Percentiles rank a stretch among this genome's conserved stretches.
Conservation (phyloP, 1,140 invertebrate species). For the Danaus plexippus region DNA sequence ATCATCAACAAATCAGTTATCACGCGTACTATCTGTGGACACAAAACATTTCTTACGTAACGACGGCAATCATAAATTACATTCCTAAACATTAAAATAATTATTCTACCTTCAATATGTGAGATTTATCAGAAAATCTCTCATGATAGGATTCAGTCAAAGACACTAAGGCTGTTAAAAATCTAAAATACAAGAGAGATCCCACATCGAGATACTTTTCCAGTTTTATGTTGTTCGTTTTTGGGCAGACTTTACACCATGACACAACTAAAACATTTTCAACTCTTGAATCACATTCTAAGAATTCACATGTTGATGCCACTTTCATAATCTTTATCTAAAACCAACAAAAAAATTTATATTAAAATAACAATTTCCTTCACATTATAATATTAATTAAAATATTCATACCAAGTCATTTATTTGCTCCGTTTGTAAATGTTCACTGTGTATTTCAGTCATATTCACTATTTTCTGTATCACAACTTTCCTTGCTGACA, state of each 20-base stretch:
- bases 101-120: slow-evolving; percentile 28
- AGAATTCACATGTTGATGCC: slow-evolving; percentile 30
- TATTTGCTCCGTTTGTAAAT: too few species aligned
- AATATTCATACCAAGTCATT: too few species aligned
- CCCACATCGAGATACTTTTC: slow-evolving; percentile 14
- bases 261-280: slow-evolving; percentile 26
- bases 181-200: slow-evolving; percentile 30
- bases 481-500: slow-evolving; percentile 23
- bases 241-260: slow-evolving; percentile 39
- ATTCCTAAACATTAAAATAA: not conserved
- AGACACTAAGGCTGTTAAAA: slow-evolving; percentile 31
- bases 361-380: too few species aligned
- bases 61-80: slow-evolving; percentile 6
- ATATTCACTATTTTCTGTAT: slow-evolving; percentile 13
- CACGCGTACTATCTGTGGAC: slow-evolving; percentile 41
- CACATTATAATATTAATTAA: too few species aligned
- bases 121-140: slow-evolving; percentile 16
- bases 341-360: slow-evolving; percentile 17
- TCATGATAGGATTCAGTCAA: slow-evolving; percentile 29
- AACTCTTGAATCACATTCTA: slow-evolving; percentile 18
- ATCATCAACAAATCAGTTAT: slow-evolving; percentile 28
- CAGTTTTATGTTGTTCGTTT: slow-evolving; percentile 14
- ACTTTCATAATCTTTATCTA: slow-evolving; percentile 40
- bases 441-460: too few species aligned
- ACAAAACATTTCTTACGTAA: slow-evolving; percentile 8